Percentiles rank a stretch among this genome's conserved stretches.
Evolutionary conservation across 2,113 vertebrate genomes (phyloP).

Genomic region (Eonycteris spelaea): DNA sequence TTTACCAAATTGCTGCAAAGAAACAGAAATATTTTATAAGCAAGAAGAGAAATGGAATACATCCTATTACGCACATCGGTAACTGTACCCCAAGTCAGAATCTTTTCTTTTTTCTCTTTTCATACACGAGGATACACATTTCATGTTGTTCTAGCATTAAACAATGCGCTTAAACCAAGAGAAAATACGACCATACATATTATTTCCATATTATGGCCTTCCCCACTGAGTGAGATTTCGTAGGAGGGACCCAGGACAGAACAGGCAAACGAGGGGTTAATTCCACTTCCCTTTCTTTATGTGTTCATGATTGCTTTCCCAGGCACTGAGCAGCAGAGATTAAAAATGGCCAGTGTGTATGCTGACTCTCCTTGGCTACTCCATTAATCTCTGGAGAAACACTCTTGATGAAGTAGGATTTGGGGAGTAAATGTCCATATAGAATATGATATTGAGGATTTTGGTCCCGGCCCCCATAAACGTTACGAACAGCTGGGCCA

Average conservation of each 20-base stretch:
- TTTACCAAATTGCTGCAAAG: conserved; percentile 97
- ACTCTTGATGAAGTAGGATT: not conserved
- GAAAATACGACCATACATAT: not conserved
- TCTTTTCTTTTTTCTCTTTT: not conserved
- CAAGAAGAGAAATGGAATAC: conserved; percentile 16
- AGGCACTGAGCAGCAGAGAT: conserved; percentile 45
- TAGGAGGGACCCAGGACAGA: not conserved
- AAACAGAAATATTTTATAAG: conserved; percentile 83
- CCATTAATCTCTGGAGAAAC: not conserved
- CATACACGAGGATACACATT: not conserved
- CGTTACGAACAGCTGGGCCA: not conserved
- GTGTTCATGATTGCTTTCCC: not conserved
- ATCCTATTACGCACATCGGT: not conserved
- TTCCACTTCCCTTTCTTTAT: not conserved
- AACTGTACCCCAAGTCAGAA: not conserved
- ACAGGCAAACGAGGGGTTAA: not conserved
- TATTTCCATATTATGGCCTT: not conserved
- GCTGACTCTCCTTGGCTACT: not conserved
- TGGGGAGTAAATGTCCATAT: not conserved
- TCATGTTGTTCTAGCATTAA: not conserved
- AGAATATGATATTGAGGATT: not conserved
- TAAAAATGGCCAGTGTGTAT: not conserved
- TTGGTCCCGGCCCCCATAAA: not conserved
- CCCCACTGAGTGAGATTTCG: not conserved
- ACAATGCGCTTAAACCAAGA: not conserved